Base-by-base conservation (phyloP, 1,140 invertebrate species). In the Ips typographus region DNA sequence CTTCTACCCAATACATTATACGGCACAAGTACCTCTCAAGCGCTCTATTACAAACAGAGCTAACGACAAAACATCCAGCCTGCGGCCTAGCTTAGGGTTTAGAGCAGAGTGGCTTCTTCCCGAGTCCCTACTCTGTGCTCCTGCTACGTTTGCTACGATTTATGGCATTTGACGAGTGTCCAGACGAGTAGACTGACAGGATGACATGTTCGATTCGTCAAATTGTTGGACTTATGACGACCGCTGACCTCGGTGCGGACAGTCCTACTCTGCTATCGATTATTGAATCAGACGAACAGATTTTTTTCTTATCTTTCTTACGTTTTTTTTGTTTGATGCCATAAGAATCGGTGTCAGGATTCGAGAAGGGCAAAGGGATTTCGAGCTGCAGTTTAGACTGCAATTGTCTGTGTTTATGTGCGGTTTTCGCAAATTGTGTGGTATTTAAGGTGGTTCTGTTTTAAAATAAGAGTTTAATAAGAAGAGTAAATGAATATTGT, bases 151-250 rank as follows among this genome's bases (percentile, higher is more conserved):
- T 47, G 41, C 61, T 52, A 64, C 61, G 39, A 64, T 64, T 64
- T 64, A 51, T 53, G 38, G 61, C 61, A 36, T 53, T 64, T 64
- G 61, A 64, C 61, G 61, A 64, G 61, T 53, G 49, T 39, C 39
- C 38, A 53, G 61, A 64, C 61, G 42, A 5, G 40, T 6, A 47
- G 44, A 52, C 40, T 64, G 61, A 64, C 61, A 53, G 47, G 49
- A 39, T 42, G 61, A 49, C 51, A 64, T 64, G 47, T 64, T 53
- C 6, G 4, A 52, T 6, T 40, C 8, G 51, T 64, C 61, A 22
- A 4, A 40, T 40, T 52, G 43, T 38, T 53, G 61, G 22, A 7
- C n/a, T 55, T 5, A 55, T 55, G 37, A 55, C 38, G 7, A 53
- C 36, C 44, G 49, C 39, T 52, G 61, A 43, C 53, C 8, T 44